A percentile compares a stretch with the other conserved stretches of the same genome.
These are phyloP conservation scores for Xyrichtys novacula DNA, from an alignment of 2,797 vertebrate species.

Conservation along the genomic window DNA sequence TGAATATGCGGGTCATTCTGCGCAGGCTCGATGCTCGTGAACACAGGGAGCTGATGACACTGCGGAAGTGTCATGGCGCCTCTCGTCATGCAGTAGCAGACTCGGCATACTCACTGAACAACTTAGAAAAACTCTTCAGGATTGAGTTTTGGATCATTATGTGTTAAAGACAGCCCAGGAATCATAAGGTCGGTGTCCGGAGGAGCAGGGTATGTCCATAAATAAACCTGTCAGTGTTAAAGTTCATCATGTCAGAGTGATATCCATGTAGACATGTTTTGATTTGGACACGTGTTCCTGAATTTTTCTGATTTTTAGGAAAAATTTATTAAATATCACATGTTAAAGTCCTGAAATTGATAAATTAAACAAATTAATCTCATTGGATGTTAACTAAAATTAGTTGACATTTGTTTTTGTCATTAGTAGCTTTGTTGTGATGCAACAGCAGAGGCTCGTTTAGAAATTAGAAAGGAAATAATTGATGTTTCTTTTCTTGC, in stretches of 20 bases:
- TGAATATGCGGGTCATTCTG: constrained; percentile 6
- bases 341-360: not conserved
- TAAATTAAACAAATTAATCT: not conserved
- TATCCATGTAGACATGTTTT: constrained; percentile 15
- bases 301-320: constrained; percentile 1
- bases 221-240: accelerated
- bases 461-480: not conserved
- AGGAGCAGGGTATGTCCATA: accelerated
- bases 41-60: constrained; percentile 16
- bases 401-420: not conserved
- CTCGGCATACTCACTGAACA: constrained; percentile 6
- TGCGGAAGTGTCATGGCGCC: constrained; percentile 74
- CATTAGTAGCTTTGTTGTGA: not conserved
- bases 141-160: not conserved
- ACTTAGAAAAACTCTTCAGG: constrained; percentile 16
- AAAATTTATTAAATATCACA: not conserved
- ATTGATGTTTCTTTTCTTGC: not conserved
- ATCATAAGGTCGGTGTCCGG: constrained; percentile 47
- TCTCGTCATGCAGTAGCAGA: constrained; percentile 28
- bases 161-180: not conserved
- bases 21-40: constrained; percentile 61
- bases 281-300: constrained; percentile 71
- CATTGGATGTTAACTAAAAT: not conserved
- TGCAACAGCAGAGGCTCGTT: not conserved
- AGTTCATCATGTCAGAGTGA: not conserved